Evolutionary conservation across 2,797 vertebrate species (phyloP), one percentile per base, ranked within the genome.

Genomic region (Neopelma chrysocephalum): DNA sequence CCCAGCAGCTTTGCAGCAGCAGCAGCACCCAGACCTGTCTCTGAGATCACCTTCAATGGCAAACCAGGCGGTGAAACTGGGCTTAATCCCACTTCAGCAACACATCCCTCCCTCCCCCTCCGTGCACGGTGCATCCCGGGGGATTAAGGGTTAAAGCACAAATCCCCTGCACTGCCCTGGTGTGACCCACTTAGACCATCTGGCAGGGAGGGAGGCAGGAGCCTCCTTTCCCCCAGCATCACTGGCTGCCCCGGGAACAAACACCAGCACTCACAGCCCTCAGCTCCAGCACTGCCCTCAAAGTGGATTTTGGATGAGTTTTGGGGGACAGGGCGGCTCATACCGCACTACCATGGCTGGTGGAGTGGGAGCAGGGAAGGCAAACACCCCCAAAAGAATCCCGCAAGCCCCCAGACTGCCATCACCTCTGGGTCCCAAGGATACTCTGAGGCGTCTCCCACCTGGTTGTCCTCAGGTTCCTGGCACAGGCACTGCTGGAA

Each of bases 131-230:
- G 11, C 47, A 3, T 61, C 42, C 60, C 13, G 18, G 95, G 56
- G 89, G 85, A 96, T 87, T 82, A 96, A 96, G 97, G 95, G 98
- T 98, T 98, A 98, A 98, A 65, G 91, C 82, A 60, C 82, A 97
- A 97, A 97, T 97, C 96, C 96, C 84, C 77, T 18, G 82, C 77
- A 21, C 95, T 97, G 96, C 97, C 97, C 97, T 38, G 79, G 78
- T 93, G 94, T 97, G 97, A 97, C 97, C 97, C 96, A 97, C 79
- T 97, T 96, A 97, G 94, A 62, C 97, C 98, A 98, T 98, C 98
- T 98, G 98, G 97, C 97, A 95, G 89, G 68, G 60, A 87, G 78
- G 65, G 93, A 93, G 56, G 85, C 82, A 53, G 87, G 58, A 95
- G 72, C 88, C 68, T 83, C 73, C 91, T 92, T 76, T 89, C 81